Percentiles rank a stretch among this genome's conserved stretches.
Conservation (phyloP, 2,113 vertebrate genomes). For the Tragulus kanchil region DNA sequence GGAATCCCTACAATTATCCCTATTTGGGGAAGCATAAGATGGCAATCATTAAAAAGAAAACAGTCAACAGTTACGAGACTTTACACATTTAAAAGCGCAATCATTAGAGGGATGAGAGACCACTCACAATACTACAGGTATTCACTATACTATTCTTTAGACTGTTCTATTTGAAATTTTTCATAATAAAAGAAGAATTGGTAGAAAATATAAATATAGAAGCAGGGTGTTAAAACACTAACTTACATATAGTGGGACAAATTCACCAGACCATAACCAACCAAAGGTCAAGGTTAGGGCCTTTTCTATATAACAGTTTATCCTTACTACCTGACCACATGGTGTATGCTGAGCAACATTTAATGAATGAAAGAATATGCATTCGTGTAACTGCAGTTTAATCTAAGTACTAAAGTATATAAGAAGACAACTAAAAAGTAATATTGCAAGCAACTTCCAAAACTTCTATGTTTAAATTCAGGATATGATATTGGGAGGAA, state of each 20-base stretch:
- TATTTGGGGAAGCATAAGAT: neutral
- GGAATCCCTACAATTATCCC: neutral
- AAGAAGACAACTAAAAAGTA: conserved; percentile 16
- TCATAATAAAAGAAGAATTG: neutral
- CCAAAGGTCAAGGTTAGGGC: neutral
- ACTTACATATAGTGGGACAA: neutral
- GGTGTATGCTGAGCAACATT: neutral
- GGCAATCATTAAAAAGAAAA: neutral
- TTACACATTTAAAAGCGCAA: too few relatives aligned
- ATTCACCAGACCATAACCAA: conserved; percentile 18
- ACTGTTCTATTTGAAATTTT: conserved; percentile 57
- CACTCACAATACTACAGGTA: neutral
- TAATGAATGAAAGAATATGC: neutral
- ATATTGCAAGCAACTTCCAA: neutral
- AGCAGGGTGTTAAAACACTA: neutral
- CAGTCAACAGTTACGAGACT: neutral
- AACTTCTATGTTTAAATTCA: conserved; percentile 53
- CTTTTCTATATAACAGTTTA: neutral
- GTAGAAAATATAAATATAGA: conserved; percentile 20
- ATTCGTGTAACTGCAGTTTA: neutral
- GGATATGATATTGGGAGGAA: neutral
- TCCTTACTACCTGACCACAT: neutral
- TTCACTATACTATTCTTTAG: neutral
- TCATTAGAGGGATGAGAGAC: neutral
- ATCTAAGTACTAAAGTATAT: neutral